These are phyloP conservation scores for Heliocidaris erythrogramma DNA, from an alignment of 35 echinoderm and acorn worm species.

Conservation along the genomic window DNA sequence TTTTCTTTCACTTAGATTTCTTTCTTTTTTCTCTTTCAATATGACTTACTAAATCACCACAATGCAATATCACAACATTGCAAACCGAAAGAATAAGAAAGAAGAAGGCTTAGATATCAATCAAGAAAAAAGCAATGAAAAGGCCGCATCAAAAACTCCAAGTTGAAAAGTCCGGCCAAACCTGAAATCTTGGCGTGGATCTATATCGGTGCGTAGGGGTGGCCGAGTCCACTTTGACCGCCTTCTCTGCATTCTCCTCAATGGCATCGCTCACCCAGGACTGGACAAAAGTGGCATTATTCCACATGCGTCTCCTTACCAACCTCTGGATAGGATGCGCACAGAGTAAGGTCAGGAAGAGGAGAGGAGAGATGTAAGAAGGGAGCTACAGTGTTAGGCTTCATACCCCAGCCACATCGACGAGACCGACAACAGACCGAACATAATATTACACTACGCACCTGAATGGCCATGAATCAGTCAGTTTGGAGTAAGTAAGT, in stretches of 20 bases:
- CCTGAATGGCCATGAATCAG: too few species aligned
- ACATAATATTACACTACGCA: too few species aligned
- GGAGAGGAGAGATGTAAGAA: background rate
- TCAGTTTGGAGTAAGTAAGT: too few species aligned
- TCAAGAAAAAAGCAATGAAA: background rate
- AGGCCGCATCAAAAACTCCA: background rate
- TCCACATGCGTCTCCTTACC: background rate
- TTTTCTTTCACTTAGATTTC: too few species aligned
- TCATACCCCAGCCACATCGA: too few species aligned
- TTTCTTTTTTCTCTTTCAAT: too few species aligned
- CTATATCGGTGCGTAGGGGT: background rate
- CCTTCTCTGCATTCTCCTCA: slow-evolving; percentile 25
- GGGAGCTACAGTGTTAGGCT: background rate
- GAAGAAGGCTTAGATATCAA: background rate
- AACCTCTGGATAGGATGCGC: background rate
- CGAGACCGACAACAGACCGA: too few species aligned
- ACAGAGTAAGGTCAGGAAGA: background rate
- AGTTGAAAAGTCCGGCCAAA: background rate
- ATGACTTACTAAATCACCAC: background rate
- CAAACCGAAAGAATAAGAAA: background rate
- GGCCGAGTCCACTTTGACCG: background rate
- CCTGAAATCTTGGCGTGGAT: background rate
- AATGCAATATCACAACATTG: background rate
- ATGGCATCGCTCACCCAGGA: background rate
- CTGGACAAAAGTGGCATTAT: background rate